These are phyloP conservation scores for Pluvialis apricaria DNA, from an alignment of 2,113 vertebrate species.

Conservation along the genomic window DNA sequence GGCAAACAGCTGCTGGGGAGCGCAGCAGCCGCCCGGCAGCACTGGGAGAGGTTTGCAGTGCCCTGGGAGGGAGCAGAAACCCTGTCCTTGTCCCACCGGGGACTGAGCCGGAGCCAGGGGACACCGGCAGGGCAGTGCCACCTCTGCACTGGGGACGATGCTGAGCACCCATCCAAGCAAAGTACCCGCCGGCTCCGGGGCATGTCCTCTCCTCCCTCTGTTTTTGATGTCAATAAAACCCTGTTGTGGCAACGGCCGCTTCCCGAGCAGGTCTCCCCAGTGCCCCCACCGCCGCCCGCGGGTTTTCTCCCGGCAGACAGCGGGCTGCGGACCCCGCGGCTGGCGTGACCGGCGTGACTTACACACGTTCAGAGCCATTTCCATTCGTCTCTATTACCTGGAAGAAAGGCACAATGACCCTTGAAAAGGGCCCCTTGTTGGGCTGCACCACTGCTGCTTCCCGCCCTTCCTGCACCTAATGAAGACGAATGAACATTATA, in stretches of 20 bases:
- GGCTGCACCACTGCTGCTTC: not conserved
- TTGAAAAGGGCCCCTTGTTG: not conserved
- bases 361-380: fast-evolving
- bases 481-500: not conserved
- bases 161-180: not conserved
- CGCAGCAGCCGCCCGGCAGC: not conserved
- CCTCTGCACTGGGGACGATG: fast-evolving
- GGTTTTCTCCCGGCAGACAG: not conserved
- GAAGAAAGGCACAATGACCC: not conserved
- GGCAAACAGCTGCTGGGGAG: not conserved
- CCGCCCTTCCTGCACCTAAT: not conserved
- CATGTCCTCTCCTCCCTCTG: not conserved
- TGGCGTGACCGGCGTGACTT: not conserved
- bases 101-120: not conserved
- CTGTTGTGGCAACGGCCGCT: not conserved
- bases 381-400: not conserved
- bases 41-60: not conserved
- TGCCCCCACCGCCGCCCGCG: not conserved
- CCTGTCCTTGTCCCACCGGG: fast-evolving
- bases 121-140: not conserved
- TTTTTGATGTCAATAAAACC: not conserved
- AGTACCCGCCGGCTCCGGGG: fast-evolving
- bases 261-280: fast-evolving
- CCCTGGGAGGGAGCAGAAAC: not conserved
- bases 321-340: not conserved